Conservation (phyloP, 2,888 invertebrate genomes). For the Lutraria lutraria region DNA sequence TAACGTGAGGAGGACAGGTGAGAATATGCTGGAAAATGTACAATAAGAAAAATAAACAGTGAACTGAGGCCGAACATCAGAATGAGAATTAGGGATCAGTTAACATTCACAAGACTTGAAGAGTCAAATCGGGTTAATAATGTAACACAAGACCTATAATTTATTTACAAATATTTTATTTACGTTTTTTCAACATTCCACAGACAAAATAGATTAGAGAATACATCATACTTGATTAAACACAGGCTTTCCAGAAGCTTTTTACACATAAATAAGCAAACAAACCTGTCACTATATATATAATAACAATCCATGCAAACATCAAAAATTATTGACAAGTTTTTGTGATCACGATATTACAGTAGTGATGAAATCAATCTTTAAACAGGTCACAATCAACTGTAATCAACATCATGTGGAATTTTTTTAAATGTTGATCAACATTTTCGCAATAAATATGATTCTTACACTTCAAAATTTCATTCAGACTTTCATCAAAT, state of each 20-base stretch:
- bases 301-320: not conserved
- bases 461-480: too few relatives aligned
- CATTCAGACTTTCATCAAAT: not conserved
- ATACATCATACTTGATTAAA: not conserved
- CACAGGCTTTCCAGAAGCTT: slow-evolving; percentile 25
- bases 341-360: not conserved
- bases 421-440: not conserved
- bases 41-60: too few relatives aligned
- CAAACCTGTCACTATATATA: not conserved
- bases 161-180: not conserved
- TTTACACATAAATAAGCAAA: slow-evolving; percentile 2
- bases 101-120: too few relatives aligned
- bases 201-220: not conserved
- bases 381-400: not conserved
- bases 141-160: not conserved
- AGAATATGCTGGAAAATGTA: too few relatives aligned
- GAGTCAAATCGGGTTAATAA: too few relatives aligned
- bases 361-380: not conserved
- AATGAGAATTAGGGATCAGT: too few relatives aligned
- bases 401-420: not conserved
- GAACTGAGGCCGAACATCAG: too few relatives aligned
- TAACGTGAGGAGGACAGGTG: too few relatives aligned
- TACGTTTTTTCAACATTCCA: slow-evolving; percentile 9
- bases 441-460: not conserved
- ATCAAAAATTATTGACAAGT: not conserved